Percentiles rank a stretch among this genome's conserved stretches.
These are phyloP conservation scores for Tinamus major DNA, from an alignment of 2,797 vertebrate genomes.

Conservation along the genomic window DNA sequence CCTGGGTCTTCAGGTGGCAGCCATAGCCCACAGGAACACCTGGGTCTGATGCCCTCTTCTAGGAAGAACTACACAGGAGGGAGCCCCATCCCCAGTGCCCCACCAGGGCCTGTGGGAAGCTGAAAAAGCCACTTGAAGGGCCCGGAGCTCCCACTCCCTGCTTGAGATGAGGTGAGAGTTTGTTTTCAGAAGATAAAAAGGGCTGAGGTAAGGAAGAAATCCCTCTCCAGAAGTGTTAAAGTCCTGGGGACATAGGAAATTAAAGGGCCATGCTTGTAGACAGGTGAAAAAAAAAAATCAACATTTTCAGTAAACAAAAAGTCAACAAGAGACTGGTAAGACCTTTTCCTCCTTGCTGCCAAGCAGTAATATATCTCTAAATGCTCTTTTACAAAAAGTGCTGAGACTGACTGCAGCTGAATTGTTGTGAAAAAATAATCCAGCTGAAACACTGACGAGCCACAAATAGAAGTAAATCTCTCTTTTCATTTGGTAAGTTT, in stretches of 20 bases:
- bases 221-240: not conserved
- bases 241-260: not conserved
- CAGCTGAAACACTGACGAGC: not conserved
- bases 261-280: not conserved
- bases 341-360: not conserved
- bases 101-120: rapidly evolving
- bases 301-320: not conserved
- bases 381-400: not conserved
- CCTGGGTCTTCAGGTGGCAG: not conserved
- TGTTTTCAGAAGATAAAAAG: not conserved
- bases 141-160: not conserved
- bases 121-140: not conserved
- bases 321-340: not conserved
- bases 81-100: rapidly evolving
- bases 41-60: not conserved
- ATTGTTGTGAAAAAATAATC: not conserved
- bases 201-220: not conserved
- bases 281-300: not conserved
- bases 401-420: not conserved
- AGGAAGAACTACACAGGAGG: not conserved
- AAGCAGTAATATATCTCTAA: not conserved
- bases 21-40: not conserved
- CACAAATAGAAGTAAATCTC: not conserved
- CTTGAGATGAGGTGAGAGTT: not conserved
- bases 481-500: not conserved